phyloP scores from a whole-genome alignment of 2,888 invertebrate species.

The Athalia cordata region DNA sequence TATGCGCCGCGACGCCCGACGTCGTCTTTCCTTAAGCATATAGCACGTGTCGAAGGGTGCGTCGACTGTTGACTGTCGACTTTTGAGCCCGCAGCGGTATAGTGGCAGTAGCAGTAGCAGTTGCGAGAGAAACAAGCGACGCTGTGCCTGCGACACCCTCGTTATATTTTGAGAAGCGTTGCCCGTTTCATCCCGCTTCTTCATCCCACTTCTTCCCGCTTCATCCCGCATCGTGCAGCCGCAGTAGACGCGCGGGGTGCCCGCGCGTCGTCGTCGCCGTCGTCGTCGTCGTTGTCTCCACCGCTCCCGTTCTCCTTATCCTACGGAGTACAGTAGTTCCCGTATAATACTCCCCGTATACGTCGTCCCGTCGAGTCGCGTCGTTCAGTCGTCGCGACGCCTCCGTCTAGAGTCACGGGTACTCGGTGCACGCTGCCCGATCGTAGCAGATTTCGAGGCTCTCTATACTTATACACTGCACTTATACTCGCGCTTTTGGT shows the following conservation, averaged over 20 bases:
- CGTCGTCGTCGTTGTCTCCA: constrained; percentile 10
- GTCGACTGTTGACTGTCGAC: background rate
- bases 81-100: background rate
- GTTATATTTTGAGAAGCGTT: constrained; percentile 59
- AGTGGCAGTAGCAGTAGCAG: background rate
- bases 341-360: background rate
- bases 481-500: background rate
- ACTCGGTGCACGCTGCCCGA: constrained; percentile 15
- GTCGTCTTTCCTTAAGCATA: background rate
- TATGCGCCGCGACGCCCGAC: constrained; percentile 28
- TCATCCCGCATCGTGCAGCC: background rate
- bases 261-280: background rate
- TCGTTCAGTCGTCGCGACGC: constrained; percentile 49
- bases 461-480: background rate
- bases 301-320: constrained; percentile 4
- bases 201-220: constrained; percentile 51
- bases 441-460: constrained; percentile 4
- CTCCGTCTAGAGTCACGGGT: constrained; percentile 38
- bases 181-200: constrained; percentile 47
- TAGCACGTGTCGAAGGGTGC: constrained; percentile 5
- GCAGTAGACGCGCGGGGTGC: constrained; percentile 4
- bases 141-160: constrained; percentile 47
- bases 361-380: constrained; percentile 33
- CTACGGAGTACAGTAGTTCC: too few species aligned
- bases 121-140: constrained; percentile 39